Evolutionary conservation across 2,113 vertebrate genomes (phyloP).

Genomic region (Tragelaphus scriptus): DNA sequence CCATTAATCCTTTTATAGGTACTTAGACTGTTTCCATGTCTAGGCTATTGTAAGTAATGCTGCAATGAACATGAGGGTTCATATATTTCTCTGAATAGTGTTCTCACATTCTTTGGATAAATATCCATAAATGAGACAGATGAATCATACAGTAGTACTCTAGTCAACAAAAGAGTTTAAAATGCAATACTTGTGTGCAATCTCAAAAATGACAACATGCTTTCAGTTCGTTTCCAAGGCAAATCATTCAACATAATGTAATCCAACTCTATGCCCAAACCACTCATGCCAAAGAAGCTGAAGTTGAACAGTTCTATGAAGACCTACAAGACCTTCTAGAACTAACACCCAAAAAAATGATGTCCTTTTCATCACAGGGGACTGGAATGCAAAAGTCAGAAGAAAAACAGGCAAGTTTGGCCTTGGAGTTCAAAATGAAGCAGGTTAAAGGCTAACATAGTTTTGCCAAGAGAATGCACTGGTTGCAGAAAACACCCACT

Average conservation of each 20-base stretch:
- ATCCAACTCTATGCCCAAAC: background rate
- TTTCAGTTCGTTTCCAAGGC: background rate
- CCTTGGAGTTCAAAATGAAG: background rate
- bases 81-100: background rate
- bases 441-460: background rate
- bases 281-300: background rate
- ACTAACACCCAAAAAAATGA: background rate
- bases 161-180: background rate
- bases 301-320: background rate
- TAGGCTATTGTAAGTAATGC: background rate
- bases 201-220: background rate
- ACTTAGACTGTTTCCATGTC: background rate
- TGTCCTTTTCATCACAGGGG: background rate
- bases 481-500: fast-evolving
- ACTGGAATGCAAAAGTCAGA: background rate
- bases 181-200: background rate
- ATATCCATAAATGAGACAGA: background rate
- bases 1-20: background rate
- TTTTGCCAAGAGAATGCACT: background rate
- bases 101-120: background rate
- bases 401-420: background rate
- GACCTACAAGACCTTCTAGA: background rate
- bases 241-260: background rate
- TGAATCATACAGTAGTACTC: background rate
- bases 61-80: background rate